These are phyloP conservation scores for Aix galericulata DNA, from an alignment of 2,113 vertebrate species.

Conservation along the genomic window DNA sequence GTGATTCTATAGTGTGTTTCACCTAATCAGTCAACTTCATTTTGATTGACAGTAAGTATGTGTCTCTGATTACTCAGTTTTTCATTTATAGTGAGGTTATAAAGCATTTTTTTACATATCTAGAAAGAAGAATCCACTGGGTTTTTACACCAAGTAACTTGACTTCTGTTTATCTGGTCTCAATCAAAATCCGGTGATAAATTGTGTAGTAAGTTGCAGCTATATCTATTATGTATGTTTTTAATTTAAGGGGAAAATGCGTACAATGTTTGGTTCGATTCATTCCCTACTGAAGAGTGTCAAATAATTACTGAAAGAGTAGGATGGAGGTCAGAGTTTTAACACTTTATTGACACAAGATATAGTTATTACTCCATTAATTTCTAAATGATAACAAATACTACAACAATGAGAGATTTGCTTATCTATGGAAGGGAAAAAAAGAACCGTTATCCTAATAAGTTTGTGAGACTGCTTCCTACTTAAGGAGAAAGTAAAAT, in stretches of 20 bases:
- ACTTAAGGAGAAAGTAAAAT: conserved; percentile 33
- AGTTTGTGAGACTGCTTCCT: conserved; percentile 16
- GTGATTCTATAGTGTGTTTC: not conserved
- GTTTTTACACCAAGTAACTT: not conserved
- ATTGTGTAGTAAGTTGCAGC: not conserved
- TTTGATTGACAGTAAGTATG: not conserved
- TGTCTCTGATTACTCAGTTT: not conserved
- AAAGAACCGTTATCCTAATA: not conserved
- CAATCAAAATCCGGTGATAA: conserved; percentile 15
- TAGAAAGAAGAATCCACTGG: not conserved
- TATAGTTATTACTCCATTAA: not conserved
- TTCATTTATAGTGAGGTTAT: not conserved
- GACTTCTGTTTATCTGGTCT: not conserved
- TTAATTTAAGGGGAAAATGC: not conserved
- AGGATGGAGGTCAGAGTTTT: not conserved
- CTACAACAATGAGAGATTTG: not conserved
- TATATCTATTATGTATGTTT: not conserved
- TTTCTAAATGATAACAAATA: not conserved
- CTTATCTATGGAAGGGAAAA: not conserved
- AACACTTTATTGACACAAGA: not conserved
- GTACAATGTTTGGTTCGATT: not conserved
- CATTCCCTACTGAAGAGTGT: not conserved
- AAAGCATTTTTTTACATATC: not conserved
- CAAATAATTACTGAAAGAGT: not conserved
- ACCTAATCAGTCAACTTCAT: not conserved